These are phyloP conservation scores for Caenorhabditis sp. DNA, from an alignment of 2,888 invertebrate species.

Conservation along the genomic window DNA sequence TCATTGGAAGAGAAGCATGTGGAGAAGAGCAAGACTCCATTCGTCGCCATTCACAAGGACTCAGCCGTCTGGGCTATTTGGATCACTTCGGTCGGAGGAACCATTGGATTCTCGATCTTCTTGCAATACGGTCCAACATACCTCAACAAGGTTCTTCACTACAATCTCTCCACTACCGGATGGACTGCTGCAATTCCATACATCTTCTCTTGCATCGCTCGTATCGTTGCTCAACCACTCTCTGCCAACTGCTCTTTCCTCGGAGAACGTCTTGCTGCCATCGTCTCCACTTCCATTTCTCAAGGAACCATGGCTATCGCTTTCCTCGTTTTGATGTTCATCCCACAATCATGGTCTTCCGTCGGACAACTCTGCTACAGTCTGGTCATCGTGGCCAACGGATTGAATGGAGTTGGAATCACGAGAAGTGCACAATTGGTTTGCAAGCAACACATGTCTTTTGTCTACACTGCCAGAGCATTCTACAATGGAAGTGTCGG, in stretches of 20 bases:
- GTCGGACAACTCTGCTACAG: conserved; percentile 67
- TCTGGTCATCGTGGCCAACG: conserved; percentile 68
- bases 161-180: conserved; percentile 66
- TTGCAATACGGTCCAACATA: conserved; percentile 69
- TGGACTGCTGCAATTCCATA: conserved; percentile 70
- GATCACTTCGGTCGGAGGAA: conserved; percentile 68
- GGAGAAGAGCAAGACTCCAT: conserved; percentile 65
- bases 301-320: conserved; percentile 69
- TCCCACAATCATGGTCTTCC: conserved; percentile 62
- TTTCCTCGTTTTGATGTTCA: conserved; percentile 66
- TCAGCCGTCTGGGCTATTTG: conserved; percentile 66
- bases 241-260: conserved; percentile 66
- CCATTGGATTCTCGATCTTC: conserved; percentile 69
- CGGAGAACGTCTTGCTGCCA: conserved; percentile 68
- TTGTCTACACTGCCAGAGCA: conserved; percentile 63
- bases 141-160: conserved; percentile 68
- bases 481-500: conserved; percentile 64
- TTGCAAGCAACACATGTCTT: conserved; percentile 66
- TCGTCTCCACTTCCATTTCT: conserved; percentile 63
- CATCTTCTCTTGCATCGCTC: conserved; percentile 65
- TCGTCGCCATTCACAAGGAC: conserved; percentile 60
- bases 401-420: conserved; percentile 69
- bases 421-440: conserved; percentile 68
- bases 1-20: conserved; percentile 67
- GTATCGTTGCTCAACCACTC: conserved; percentile 66